phyloP scores from a whole-genome alignment of 2,888 invertebrate genomes.

The Endomychus coccineus region DNA sequence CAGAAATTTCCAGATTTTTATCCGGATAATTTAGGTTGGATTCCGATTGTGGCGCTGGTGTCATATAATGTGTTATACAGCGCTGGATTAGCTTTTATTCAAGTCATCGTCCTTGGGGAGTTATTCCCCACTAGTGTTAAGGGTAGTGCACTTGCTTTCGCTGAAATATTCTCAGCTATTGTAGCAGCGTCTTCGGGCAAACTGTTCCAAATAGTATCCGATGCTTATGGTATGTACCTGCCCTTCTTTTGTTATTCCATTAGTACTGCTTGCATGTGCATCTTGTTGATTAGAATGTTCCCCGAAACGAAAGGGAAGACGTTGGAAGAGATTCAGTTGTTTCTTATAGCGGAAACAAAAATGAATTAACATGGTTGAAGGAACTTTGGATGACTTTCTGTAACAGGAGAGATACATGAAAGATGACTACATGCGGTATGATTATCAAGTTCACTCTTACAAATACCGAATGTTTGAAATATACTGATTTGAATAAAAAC shows the following conservation, averaged over 20 bases:
- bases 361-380: no score
- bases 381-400: no score
- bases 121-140: constrained; percentile 50
- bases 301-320: constrained; percentile 6
- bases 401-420: no score
- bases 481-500: no score
- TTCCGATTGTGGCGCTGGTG: constrained; percentile 46
- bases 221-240: constrained; percentile 52
- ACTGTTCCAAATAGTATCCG: constrained; percentile 47
- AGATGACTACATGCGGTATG: no score
- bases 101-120: constrained; percentile 48
- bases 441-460: no score
- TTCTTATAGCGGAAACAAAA: not conserved
- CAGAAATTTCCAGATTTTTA: constrained; percentile 33
- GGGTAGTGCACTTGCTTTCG: constrained; percentile 50
- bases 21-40: constrained; percentile 40
- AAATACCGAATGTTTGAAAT: no score
- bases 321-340: constrained; percentile 4
- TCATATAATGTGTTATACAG: constrained; percentile 47
- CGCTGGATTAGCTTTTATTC: constrained; percentile 47
- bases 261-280: no score
- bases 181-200: constrained; percentile 46
- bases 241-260: constrained; percentile 58
- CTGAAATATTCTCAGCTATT: constrained; percentile 46
- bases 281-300: no score